Conservation (phyloP, 2,113 vertebrate species). For the Isichthys henryi region DNA sequence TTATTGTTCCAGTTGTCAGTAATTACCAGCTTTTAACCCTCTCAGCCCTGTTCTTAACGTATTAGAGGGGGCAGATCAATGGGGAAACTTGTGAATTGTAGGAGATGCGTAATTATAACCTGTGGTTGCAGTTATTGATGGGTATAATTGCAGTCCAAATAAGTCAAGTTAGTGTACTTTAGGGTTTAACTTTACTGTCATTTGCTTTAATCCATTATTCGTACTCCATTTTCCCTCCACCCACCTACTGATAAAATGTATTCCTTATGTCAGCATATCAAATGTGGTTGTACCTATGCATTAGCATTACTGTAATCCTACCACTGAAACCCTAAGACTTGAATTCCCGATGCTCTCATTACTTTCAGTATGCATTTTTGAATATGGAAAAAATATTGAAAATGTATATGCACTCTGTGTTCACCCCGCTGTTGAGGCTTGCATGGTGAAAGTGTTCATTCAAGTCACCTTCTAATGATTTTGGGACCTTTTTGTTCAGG, state of each 20-base stretch:
- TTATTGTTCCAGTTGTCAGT: neutral
- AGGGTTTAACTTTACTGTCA: neutral
- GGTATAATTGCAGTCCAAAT: neutral
- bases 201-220: neutral
- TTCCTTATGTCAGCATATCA: neutral
- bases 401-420: neutral
- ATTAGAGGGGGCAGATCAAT: neutral
- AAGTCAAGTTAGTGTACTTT: neutral
- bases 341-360: neutral
- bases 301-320: neutral
- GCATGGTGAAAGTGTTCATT: neutral
- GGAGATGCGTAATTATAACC: neutral
- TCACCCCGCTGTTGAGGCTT: neutral
- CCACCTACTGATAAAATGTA: neutral
- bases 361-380: neutral
- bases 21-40: neutral
- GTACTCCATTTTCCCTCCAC: neutral
- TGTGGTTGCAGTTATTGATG: neutral
- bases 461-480: neutral
- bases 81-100: neutral
- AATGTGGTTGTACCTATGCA: neutral
- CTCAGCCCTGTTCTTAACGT: neutral
- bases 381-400: neutral
- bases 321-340: neutral
- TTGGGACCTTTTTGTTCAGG: neutral